Percentiles rank a stretch among this genome's conserved stretches.
Conservation (phyloP, 1,140 invertebrate species). For the Linepithema humile region DNA sequence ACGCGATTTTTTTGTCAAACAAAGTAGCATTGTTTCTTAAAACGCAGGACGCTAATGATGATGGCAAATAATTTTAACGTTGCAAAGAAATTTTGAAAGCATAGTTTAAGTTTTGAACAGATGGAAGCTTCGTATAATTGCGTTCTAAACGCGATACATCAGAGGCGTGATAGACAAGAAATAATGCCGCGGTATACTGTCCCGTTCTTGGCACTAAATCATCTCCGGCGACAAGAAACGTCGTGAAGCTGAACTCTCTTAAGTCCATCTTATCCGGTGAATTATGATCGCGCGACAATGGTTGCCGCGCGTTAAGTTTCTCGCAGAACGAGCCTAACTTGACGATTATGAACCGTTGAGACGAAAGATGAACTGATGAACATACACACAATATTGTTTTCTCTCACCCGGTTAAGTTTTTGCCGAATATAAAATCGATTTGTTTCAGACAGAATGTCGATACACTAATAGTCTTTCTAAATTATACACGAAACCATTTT, state of each 20-base stretch:
- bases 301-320: not conserved
- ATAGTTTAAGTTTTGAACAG: not conserved
- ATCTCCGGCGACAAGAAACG: slow-evolving; percentile 31
- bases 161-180: slow-evolving; percentile 26
- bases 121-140: not conserved
- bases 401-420: not conserved
- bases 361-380: slow-evolving; percentile 12
- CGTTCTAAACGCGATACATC: slow-evolving; percentile 23
- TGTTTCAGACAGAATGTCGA: not conserved
- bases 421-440: not conserved
- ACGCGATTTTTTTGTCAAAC: too few species aligned
- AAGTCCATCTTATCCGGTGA: slow-evolving; percentile 66
- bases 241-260: slow-evolving; percentile 42
- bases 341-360: not conserved
- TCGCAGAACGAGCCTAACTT: slow-evolving; percentile 10
- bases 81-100: not conserved
- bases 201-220: not conserved
- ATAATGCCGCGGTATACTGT: slow-evolving; percentile 1
- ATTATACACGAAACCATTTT: too few species aligned
- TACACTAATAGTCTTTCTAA: not conserved
- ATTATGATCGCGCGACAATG: slow-evolving; percentile 54
- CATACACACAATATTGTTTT: not conserved
- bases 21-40: too few species aligned
- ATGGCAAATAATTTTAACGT: not conserved
- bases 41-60: too few species aligned